A percentile compares a stretch with the other conserved stretches of the same genome.
These are phyloP conservation scores for Caenorhabditis brenneri DNA, from an alignment of 1,140 invertebrate species.

Conservation along the genomic window DNA sequence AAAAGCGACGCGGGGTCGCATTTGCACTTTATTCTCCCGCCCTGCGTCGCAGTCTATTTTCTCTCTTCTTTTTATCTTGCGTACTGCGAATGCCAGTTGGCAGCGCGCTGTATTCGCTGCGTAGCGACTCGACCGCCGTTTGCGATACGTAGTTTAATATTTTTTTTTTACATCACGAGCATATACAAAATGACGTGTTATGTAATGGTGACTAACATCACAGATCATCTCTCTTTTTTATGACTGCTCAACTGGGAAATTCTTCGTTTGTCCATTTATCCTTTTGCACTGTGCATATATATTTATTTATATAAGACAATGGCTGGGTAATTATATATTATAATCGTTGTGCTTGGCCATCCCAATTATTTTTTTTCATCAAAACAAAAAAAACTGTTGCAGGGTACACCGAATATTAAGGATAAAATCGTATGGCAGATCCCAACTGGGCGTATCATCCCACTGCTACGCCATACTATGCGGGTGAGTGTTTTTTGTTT, in stretches of 20 bases:
- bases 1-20: not conserved
- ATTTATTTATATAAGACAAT: not conserved
- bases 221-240: too few relatives aligned
- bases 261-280: not conserved
- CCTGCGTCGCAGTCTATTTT: not conserved
- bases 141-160: not conserved
- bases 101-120: conserved; percentile 12
- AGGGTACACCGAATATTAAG: not conserved
- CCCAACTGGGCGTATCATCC: conserved; percentile 3
- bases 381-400: not conserved
- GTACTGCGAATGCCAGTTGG: not conserved
- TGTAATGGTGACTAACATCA: not conserved
- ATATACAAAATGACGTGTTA: conserved; percentile 28
- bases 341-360: not conserved
- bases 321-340: not conserved
- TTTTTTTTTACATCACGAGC: conserved; percentile 1
- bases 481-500: not conserved
- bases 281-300: not conserved
- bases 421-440: not conserved
- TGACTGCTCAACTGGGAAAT: too few relatives aligned
- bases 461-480: not conserved
- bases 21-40: not conserved
- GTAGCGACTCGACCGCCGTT: not conserved
- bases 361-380: not conserved
- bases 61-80: not conserved